Evolutionary conservation across 1,140 invertebrate genomes (phyloP).

Genomic region (Musca domestica): DNA sequence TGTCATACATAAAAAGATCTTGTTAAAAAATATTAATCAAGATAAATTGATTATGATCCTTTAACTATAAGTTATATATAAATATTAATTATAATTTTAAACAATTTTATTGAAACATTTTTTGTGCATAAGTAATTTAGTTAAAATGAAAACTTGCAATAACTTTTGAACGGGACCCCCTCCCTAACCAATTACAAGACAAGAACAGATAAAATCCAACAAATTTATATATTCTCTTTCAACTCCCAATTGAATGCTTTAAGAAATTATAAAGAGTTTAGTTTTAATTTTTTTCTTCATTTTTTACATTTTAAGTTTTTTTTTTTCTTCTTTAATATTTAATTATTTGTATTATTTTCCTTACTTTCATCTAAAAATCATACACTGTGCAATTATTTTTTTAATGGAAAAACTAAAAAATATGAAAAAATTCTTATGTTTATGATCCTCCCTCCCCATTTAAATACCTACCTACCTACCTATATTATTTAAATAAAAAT

Average conservation of each 20-base stretch:
- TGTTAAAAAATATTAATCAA: background rate
- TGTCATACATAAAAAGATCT: slow-evolving; percentile 21
- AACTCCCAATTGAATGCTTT: background rate
- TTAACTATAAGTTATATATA: slow-evolving; percentile 8
- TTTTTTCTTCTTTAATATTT: background rate
- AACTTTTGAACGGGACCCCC: too few species aligned
- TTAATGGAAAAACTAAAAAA: background rate
- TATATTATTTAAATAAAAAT: too few species aligned
- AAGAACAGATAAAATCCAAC: background rate
- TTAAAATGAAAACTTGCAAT: too few species aligned
- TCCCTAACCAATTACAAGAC: too few species aligned
- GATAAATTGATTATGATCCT: background rate
- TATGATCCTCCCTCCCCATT: too few species aligned
- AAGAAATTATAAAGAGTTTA: background rate
- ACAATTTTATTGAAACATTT: too few species aligned
- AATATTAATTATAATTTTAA: too few species aligned
- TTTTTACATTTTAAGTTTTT: background rate
- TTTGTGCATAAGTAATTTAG: too few species aligned
- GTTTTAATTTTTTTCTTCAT: background rate
- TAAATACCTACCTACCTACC: too few species aligned
- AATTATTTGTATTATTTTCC: background rate
- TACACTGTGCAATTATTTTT: slow-evolving; percentile 14
- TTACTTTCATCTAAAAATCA: background rate
- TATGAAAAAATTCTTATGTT: too few species aligned
- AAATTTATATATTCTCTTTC: background rate